phyloP scores from a whole-genome alignment of 2,113 vertebrate genomes.

The Paradisaea rubra region DNA sequence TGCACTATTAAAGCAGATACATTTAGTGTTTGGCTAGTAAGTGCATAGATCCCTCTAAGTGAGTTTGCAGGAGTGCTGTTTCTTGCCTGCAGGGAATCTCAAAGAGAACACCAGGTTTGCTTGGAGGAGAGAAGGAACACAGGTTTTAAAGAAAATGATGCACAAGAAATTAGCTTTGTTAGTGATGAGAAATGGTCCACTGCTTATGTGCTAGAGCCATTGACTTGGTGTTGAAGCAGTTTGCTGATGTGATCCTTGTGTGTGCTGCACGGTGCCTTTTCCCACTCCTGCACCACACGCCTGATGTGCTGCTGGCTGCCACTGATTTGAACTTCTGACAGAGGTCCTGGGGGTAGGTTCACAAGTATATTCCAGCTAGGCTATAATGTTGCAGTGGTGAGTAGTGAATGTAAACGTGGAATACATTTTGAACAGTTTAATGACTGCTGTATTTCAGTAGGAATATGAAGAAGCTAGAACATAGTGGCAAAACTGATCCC shows the following conservation, averaged over 20 bases:
- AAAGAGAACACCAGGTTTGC: not conserved
- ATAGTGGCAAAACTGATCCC: not conserved
- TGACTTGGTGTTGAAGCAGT: not conserved
- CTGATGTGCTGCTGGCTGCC: not conserved
- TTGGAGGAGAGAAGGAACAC: not conserved
- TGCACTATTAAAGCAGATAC: not conserved
- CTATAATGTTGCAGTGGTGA: not conserved
- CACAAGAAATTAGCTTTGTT: not conserved
- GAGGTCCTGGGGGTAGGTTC: not conserved
- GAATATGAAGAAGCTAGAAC: not conserved
- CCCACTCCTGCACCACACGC: not conserved
- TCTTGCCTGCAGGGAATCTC: not conserved
- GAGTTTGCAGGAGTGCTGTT: not conserved
- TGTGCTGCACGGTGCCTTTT: not conserved
- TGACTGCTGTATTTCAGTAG: not conserved
- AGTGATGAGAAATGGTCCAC: not conserved
- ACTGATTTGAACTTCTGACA: not conserved
- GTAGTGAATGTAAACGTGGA: not conserved
- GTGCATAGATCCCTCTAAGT: not conserved
- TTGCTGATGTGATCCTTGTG: not conserved
- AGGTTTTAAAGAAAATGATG: not conserved
- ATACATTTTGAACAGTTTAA: not conserved
- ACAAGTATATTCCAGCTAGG: not conserved
- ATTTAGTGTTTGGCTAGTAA: not conserved
- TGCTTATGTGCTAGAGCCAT: not conserved